Evolutionary conservation across 2,113 vertebrate species (phyloP).

Genomic region (Sakesphorus luctuosus): DNA sequence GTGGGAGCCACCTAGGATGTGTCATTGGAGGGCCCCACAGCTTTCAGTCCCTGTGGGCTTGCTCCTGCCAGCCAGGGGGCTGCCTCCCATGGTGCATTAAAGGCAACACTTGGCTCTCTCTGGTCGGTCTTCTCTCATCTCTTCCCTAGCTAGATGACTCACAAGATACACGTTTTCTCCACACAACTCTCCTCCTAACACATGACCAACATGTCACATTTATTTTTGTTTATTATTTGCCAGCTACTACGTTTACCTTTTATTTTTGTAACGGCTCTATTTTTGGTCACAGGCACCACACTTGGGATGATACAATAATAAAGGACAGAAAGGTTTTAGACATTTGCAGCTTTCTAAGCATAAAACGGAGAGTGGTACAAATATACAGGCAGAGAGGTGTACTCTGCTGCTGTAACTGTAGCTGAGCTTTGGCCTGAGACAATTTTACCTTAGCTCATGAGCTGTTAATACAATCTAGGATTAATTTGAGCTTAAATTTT

Average conservation of each 20-base stretch:
- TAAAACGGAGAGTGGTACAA: background rate
- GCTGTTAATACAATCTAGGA: background rate
- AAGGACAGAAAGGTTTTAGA: background rate
- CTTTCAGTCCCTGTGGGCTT: background rate
- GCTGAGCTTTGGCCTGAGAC: background rate
- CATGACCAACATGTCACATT: background rate
- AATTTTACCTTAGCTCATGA: background rate
- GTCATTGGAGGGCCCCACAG: background rate
- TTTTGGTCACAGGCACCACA: background rate
- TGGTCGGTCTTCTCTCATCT: background rate
- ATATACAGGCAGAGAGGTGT: background rate
- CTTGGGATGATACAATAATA: background rate
- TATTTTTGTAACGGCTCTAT: background rate
- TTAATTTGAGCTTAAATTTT: background rate
- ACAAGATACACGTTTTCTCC: background rate
- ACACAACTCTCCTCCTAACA: background rate
- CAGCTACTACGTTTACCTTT: background rate
- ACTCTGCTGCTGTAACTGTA: accelerated
- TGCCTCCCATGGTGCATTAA: background rate
- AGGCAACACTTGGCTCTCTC: background rate
- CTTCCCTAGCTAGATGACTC: background rate
- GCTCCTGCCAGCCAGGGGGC: background rate
- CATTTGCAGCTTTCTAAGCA: background rate
- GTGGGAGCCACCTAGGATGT: background rate
- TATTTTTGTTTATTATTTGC: background rate